Base-by-base conservation (phyloP, 2,113 vertebrate genomes). In the Aptenodytes patagonicus region DNA sequence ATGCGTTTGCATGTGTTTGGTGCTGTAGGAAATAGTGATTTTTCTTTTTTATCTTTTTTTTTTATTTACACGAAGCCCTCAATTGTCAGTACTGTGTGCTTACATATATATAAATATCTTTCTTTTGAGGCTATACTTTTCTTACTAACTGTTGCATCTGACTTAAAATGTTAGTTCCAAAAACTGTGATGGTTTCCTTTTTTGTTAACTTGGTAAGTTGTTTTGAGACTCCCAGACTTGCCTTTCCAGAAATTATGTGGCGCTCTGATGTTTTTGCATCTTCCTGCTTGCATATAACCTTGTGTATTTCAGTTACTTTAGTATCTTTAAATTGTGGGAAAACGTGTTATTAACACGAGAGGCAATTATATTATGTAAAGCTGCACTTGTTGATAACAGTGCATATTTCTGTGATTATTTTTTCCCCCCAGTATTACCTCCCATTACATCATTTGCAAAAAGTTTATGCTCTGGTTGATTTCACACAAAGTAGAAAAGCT, bases 1-100 rank as follows among this genome's bases (percentile, higher is more conserved):
- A 93, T 96, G 95, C 68, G 70, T 96, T 92, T 87, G 68, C 40
- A 1, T 96, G 61, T 85, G 79, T 79, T 95, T 97, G 95, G 91
- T 57, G 92, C 97, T 92, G 70, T 93, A 90, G 90, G 70, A 95
- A 95, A 92, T 36, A 70, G 68, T 5, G 58, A 70, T 92, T 83
- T 49, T 15, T n/a, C 24, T 64, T 22, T 32, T 31, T 54, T 47
- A 36, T 36, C 4, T 47, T 70, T 60, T 24, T 6, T 31, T 40
- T n/a, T 55, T 9, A 16, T n/a, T 76, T 71, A 17, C 2, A 0
- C 13, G 5, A 11, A 64, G 34, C 25, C 11, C 4, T 75, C 38
- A 7, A 0, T 58, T 8, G 26, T n/a, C n/a, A 12, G n/a, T 40
- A 9, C 55, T 47, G 0, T 25, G 51, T 71, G 34, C 21, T 75